phyloP scores from a whole-genome alignment of 2,888 invertebrate genomes.

The Epinotia nisella region DNA sequence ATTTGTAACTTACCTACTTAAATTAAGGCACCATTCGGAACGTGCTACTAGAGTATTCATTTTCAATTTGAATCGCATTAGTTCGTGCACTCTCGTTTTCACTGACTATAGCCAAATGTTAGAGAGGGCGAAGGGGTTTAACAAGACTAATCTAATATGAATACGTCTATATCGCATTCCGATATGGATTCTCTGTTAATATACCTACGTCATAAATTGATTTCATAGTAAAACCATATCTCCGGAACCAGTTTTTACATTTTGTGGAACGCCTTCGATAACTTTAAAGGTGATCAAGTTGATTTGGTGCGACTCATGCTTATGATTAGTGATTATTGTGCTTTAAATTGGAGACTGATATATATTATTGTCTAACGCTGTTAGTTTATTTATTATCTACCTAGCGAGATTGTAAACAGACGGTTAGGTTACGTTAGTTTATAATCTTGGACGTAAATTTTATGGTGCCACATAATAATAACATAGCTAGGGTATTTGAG shows the following conservation, averaged over 20 bases:
- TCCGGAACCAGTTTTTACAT: conserved; percentile 38
- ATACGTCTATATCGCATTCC: not conserved
- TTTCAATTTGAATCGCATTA: not conserved
- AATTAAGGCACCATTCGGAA: not conserved
- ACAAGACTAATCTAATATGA: not conserved
- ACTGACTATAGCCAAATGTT: not conserved
- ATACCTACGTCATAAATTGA: conserved; percentile 11
- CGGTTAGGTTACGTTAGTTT: too few relatives aligned
- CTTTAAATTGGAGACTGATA: conserved; percentile 1
- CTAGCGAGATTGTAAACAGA: too few relatives aligned
- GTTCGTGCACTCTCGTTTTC: not conserved
- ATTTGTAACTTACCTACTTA: conserved; percentile 39
- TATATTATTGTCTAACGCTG: not conserved
- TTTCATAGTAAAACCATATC: conserved; percentile 36
- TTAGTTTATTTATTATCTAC: not conserved
- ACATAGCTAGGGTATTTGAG: too few relatives aligned
- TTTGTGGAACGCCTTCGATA: conserved; percentile 41
- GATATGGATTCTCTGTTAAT: not conserved
- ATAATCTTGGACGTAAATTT: too few relatives aligned
- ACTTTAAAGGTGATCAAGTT: conserved; percentile 45
- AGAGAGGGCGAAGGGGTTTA: not conserved
- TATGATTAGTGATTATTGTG: conserved; percentile 11
- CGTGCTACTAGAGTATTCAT: not conserved
- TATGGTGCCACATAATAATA: too few relatives aligned
- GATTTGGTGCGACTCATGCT: conserved; percentile 21